Percentiles rank a stretch among this genome's conserved stretches.
Evolutionary conservation across 2,113 vertebrate genomes (phyloP).

Genomic region (Vombatus ursinus): DNA sequence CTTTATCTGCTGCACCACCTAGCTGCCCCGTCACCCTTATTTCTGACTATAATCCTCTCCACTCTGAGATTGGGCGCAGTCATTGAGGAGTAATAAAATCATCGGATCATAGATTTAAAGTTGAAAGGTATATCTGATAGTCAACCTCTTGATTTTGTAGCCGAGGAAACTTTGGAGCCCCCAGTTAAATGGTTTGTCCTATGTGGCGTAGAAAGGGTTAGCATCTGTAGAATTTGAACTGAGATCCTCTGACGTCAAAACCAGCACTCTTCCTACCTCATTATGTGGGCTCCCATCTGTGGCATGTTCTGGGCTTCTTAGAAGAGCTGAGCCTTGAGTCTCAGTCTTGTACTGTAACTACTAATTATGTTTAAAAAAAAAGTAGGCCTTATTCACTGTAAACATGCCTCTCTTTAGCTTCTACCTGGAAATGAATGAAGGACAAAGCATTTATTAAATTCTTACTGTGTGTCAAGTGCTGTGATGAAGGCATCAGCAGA

Average conservation of each 20-base stretch:
- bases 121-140: not conserved
- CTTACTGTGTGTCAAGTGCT: not conserved
- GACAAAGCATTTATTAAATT: not conserved
- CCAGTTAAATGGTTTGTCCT: not conserved
- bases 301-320: not conserved
- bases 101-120: not conserved
- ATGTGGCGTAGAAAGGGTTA: not conserved
- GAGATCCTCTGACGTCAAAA: not conserved
- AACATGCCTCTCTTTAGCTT: not conserved
- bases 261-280: not conserved
- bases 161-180: not conserved
- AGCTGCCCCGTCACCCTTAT: not conserved
- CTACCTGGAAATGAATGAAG: not conserved
- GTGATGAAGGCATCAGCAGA: not conserved
- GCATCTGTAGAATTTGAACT: not conserved
- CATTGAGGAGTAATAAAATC: not conserved
- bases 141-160: not conserved
- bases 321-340: not conserved
- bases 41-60: not conserved
- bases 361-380: not conserved
- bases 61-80: not conserved
- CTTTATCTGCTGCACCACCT: not conserved
- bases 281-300: not conserved
- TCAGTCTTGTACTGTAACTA: not conserved
- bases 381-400: not conserved